Percentiles rank a stretch among this genome's conserved stretches.
Evolutionary conservation across 2,888 invertebrate genomes (phyloP).

Genomic region (Drosophila subquinaria): DNA sequence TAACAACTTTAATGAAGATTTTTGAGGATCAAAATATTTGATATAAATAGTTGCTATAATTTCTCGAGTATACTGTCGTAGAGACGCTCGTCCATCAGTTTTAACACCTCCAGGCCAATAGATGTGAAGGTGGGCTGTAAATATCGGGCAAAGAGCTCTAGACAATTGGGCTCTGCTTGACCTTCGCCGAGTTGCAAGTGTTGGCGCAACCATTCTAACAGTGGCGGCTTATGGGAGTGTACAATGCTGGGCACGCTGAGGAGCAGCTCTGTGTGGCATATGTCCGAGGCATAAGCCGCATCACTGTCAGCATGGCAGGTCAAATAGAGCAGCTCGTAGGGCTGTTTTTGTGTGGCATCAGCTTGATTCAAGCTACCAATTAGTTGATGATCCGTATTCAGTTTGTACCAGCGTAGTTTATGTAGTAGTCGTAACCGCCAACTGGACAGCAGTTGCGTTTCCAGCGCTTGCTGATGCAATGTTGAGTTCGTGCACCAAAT

Average conservation of each 20-base stretch:
- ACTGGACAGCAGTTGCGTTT: constrained; percentile 90
- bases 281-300: constrained; percentile 60
- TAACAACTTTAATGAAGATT: too few species aligned
- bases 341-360: constrained; percentile 89
- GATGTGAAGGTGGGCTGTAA: constrained; percentile 94
- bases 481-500: constrained; percentile 97
- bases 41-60: too few species aligned
- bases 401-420: constrained; percentile 93
- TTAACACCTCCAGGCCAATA: constrained; percentile 94
- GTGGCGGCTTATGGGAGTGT: constrained; percentile 98
- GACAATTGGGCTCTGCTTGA: constrained; percentile 86
- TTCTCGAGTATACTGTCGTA: constrained; percentile 52
- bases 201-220: constrained; percentile 87
- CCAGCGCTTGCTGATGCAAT: constrained; percentile 89
- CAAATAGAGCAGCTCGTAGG: constrained; percentile 93
- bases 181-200: constrained; percentile 84
- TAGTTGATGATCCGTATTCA: constrained; percentile 89
- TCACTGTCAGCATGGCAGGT: constrained; percentile 84
- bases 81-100: constrained; percentile 89
- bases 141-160: constrained; percentile 97
- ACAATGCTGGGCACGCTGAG: constrained; percentile 95
- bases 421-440: constrained; percentile 91
- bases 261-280: constrained; percentile 87
- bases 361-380: constrained; percentile 88
- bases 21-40: too few species aligned